These are phyloP conservation scores for Arrhamphus sclerolepis DNA, from an alignment of 2,797 vertebrate genomes.

Conservation along the genomic window DNA sequence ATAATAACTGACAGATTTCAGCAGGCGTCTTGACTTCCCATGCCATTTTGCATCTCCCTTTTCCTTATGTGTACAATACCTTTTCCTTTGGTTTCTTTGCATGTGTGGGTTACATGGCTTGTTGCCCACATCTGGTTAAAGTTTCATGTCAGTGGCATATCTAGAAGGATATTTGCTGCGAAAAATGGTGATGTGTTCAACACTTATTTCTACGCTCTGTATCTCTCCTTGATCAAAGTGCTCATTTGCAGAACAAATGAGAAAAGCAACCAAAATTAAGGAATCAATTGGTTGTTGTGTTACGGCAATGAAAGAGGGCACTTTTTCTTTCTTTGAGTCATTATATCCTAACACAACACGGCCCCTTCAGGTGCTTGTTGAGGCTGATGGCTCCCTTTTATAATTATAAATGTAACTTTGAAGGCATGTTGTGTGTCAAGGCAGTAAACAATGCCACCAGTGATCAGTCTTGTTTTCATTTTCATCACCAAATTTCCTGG, in stretches of 20 bases:
- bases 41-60: no score
- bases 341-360: conserved; percentile 19
- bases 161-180: neutral
- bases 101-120: no score
- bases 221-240: conserved; percentile 47
- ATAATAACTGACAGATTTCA: no score
- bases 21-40: no score
- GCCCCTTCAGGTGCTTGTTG: conserved; percentile 7
- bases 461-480: conserved; percentile 59
- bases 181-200: neutral
- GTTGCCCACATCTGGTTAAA: no score
- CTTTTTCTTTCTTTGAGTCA: conserved; percentile 20
- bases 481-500: conserved; percentile 65
- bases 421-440: conserved; percentile 12
- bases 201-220: conserved; percentile 22
- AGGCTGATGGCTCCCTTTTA: conserved; percentile 11
- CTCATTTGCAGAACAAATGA: conserved; percentile 58
- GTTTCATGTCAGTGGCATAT: neutral
- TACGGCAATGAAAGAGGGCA: conserved; percentile 29
- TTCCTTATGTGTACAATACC: no score
- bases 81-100: no score
- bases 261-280: conserved; percentile 49
- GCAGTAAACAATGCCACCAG: conserved; percentile 40
- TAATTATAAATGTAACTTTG: conserved; percentile 9
- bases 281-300: conserved; percentile 42